Conservation (phyloP, 2,797 vertebrate species). For the Chloroceryle amazona region DNA sequence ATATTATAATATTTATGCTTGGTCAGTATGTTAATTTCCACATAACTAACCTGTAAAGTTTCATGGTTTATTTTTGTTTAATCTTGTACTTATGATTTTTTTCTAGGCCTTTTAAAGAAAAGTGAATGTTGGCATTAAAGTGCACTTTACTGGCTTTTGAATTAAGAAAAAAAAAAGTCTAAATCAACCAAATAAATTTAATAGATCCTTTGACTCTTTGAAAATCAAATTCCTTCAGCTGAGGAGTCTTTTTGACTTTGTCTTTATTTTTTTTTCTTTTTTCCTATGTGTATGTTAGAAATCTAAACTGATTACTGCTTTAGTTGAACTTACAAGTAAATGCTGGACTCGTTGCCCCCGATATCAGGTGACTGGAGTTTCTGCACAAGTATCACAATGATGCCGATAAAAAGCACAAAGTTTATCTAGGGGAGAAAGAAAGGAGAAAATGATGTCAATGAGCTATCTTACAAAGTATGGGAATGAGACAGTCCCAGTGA, state of each 20-base stretch:
- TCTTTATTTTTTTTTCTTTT: background rate
- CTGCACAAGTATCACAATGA: constrained; percentile 98
- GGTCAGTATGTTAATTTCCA: background rate
- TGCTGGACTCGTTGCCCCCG: constrained; percentile 97
- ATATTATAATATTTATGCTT: background rate
- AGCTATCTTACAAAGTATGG: background rate
- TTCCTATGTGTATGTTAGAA: constrained; percentile 72
- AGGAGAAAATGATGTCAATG: background rate
- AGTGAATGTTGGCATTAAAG: background rate
- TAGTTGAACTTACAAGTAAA: constrained; percentile 93
- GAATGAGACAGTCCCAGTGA: background rate
- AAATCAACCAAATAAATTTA: background rate
- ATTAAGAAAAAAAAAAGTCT: background rate
- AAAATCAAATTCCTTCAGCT: background rate
- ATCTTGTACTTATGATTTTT: background rate
- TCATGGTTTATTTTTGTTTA: background rate
- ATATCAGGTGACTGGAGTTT: constrained; percentile 98
- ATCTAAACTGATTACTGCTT: background rate
- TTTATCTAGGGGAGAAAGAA: constrained; percentile 86
- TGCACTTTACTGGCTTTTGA: background rate
- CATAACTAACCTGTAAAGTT: background rate
- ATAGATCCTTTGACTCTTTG: background rate
- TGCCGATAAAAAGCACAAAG: constrained; percentile 96
- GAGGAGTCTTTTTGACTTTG: background rate
- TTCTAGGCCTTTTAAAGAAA: background rate